These are phyloP conservation scores for Loxodonta africana DNA, from an alignment of 2,113 vertebrate genomes.

Conservation along the genomic window DNA sequence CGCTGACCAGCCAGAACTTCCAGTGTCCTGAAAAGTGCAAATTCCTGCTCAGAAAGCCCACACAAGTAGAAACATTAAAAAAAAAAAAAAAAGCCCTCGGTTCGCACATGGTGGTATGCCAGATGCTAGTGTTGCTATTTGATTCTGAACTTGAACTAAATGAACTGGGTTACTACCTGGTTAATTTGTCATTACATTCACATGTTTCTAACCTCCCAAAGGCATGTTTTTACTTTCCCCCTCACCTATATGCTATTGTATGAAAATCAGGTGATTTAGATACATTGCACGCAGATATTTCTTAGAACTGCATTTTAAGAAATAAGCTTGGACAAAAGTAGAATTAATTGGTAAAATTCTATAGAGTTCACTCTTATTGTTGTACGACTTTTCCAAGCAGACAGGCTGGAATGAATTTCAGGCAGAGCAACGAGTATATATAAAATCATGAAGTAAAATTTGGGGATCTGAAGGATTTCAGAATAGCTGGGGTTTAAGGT, in stretches of 20 bases:
- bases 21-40: conserved; percentile 4
- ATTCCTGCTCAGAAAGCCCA: conserved; percentile 62
- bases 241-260: neutral
- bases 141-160: conserved; percentile 39
- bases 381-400: neutral
- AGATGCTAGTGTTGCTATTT: conserved; percentile 60
- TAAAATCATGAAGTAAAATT: neutral
- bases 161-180: neutral
- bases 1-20: conserved; percentile 43
- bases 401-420: neutral
- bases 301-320: neutral
- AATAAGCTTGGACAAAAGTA: neutral
- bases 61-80: conserved; percentile 73
- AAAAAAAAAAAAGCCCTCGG: neutral
- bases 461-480: neutral
- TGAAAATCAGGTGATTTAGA: neutral
- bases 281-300: neutral
- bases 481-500: neutral
- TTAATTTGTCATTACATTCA: conserved; percentile 14
- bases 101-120: conserved; percentile 52
- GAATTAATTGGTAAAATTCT: neutral
- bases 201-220: neutral
- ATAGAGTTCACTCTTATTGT: neutral
- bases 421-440: neutral
- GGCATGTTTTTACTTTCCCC: neutral